Percentiles rank a stretch among this genome's conserved stretches.
These are phyloP conservation scores for Drosophila greeni DNA, from an alignment of 2,888 invertebrate genomes.

Conservation along the genomic window DNA sequence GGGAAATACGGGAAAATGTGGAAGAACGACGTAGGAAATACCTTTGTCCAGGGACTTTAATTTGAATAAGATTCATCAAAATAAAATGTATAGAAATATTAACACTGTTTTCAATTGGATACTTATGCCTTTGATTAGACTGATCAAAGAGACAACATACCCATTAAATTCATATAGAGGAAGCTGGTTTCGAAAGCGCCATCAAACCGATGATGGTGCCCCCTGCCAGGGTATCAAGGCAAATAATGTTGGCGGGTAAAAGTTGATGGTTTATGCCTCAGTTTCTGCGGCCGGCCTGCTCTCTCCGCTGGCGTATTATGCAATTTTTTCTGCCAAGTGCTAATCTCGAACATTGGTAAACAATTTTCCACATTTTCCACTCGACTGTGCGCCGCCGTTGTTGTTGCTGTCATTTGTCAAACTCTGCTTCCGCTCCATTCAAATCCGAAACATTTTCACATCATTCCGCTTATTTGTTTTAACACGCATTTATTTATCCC, in stretches of 20 bases:
- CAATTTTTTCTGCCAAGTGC: slow-evolving; percentile 60
- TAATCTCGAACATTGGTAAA: slow-evolving; percentile 63
- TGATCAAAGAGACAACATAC: background rate
- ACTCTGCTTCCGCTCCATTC: slow-evolving; percentile 54
- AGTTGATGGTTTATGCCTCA: slow-evolving; percentile 49
- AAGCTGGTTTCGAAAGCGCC: background rate
- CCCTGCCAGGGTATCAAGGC: slow-evolving; percentile 17
- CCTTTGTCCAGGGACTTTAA: background rate
- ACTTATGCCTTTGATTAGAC: too few species aligned
- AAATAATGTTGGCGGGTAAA: slow-evolving; percentile 59
- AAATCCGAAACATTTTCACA: slow-evolving; percentile 37
- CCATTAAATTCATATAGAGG: background rate
- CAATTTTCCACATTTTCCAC: slow-evolving; percentile 39
- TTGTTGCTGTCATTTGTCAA: slow-evolving; percentile 55
- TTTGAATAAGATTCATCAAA: background rate
- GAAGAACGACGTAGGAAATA: background rate
- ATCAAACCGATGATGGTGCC: slow-evolving; percentile 3
- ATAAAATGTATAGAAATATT: background rate
- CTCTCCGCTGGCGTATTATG: slow-evolving; percentile 47
- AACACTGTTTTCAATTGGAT: background rate
- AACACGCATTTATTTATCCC: slow-evolving; percentile 60
- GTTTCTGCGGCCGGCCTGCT: slow-evolving; percentile 16
- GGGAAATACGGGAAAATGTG: background rate
- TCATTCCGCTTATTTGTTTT: slow-evolving; percentile 54
- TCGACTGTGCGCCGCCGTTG: background rate